A percentile compares a stretch with the other conserved stretches of the same genome.
Conservation (phyloP, 1,140 invertebrate genomes). For the Zaprionus davidi region DNA sequence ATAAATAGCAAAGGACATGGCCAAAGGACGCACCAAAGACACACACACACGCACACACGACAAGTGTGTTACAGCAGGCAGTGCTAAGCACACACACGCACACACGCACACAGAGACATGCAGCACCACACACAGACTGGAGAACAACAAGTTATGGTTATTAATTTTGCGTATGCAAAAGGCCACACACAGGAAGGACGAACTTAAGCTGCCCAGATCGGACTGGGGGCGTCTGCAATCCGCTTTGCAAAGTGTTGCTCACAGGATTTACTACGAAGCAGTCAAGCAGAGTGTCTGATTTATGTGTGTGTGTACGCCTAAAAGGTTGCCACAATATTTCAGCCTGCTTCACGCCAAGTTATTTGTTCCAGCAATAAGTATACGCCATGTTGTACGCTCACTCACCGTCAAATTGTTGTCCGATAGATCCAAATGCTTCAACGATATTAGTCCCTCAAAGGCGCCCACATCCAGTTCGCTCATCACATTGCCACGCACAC, state of each 20-base stretch:
- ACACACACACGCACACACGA: constrained; percentile 12
- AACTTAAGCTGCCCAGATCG: constrained; percentile 52
- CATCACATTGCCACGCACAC: constrained; percentile 90
- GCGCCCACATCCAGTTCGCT: constrained; percentile 88
- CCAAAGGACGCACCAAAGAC: constrained; percentile 38
- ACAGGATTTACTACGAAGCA: constrained; percentile 66
- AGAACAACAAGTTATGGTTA: constrained; percentile 77
- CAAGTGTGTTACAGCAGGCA: not conserved
- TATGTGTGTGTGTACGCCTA: constrained; percentile 42
- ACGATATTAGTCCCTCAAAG: constrained; percentile 88
- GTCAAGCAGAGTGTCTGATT: constrained; percentile 70
- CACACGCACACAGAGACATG: not conserved
- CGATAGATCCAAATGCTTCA: constrained; percentile 91
- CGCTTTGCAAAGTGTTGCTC: constrained; percentile 76
- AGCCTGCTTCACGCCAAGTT: constrained; percentile 44
- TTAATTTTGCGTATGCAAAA: constrained; percentile 76
- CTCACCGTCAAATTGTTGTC: constrained; percentile 91
- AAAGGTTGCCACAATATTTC: constrained; percentile 45
- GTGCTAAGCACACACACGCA: constrained; percentile 8
- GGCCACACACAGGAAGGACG: constrained; percentile 60
- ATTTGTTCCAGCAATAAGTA: constrained; percentile 45
- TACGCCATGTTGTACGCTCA: constrained; percentile 37
- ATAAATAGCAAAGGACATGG: constrained; percentile 79
- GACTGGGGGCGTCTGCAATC: constrained; percentile 47
- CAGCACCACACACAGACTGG: not conserved